Base-by-base conservation (phyloP, 1,140 invertebrate genomes). In the Lasioglossum albipes region DNA sequence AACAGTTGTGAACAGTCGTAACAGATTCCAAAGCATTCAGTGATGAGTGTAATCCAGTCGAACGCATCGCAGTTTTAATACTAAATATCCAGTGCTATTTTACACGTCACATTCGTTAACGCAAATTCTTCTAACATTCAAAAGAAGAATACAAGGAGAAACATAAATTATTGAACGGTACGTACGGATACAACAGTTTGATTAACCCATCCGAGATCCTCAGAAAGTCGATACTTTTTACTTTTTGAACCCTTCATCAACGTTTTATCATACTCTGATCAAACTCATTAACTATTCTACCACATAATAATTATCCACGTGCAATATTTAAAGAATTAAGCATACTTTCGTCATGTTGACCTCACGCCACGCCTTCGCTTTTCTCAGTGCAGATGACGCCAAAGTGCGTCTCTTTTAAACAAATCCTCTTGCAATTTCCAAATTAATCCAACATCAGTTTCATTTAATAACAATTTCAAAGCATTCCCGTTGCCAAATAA, bases 11-110 rank as follows among this genome's bases (percentile, higher is more conserved):
- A n/a, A n/a, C n/a, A n/a, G n/a, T n/a, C n/a, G n/a, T n/a, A 84
- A 84, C 85, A 85, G 84, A 81, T 82, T 87, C 85, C 68, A 70
- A 42, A 20, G 62, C 27, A 49, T 49, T 20, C 22, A 76, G 73
- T 66, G 71, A 78, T 78, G 68, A 27, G 20, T 59, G n/a, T 27
- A 45, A 20, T 57, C 9, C 2, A 7, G 36, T 31, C 66, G n/a
- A 52, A 2, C n/a, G 18, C 27, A 10, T 52, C 13, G 57, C 70
- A 31, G 0, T 18, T 3, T 62, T 41, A 61, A 75, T 79, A 49
- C 10, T 49, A 13, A 49, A 5, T 0, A 61, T 7, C 7, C 20
- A 54, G 41, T 6, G 10, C 3, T n/a, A 4, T 27, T 7, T 68
- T 42, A 18, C 1, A 31, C 22, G 41, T 22, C 18, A 16, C 22